phyloP scores from a whole-genome alignment of 2,113 vertebrate species.

The Zootoca vivipara region DNA sequence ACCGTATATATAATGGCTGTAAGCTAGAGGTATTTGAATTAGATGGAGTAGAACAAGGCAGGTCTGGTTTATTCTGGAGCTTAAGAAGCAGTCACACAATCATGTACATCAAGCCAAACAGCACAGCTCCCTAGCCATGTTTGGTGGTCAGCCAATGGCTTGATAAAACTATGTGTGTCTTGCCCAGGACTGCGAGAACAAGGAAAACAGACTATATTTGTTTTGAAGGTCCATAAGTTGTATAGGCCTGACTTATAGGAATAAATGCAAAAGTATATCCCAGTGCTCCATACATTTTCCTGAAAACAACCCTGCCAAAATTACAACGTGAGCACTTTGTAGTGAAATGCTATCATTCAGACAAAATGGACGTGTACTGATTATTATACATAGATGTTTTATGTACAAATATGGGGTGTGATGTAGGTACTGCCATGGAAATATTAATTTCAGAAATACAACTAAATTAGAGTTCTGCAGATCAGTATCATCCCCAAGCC shows the following conservation, averaged over 20 bases:
- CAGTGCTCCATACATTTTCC: not conserved
- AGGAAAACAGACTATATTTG: not conserved
- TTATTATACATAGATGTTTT: not conserved
- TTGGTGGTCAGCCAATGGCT: not conserved
- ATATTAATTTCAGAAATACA: not conserved
- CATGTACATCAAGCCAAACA: not conserved
- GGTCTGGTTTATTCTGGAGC: not conserved
- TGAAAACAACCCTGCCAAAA: not conserved
- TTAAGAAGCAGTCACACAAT: not conserved
- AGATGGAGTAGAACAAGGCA: not conserved
- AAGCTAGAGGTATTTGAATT: not conserved
- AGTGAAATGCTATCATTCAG: not conserved
- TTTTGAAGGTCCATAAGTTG: not conserved
- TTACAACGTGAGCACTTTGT: not conserved
- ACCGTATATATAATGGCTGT: not conserved
- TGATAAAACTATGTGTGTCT: not conserved
- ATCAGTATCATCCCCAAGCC: not conserved
- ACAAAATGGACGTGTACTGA: not conserved
- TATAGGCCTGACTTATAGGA: not conserved
- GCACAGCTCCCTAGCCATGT: not conserved
- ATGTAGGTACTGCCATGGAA: not conserved
- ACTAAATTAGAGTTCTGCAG: not conserved
- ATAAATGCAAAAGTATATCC: not conserved
- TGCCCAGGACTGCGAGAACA: too few species aligned
- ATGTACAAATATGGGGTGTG: not conserved